Percentiles rank a stretch among this genome's conserved stretches.
Conservation (phyloP, 2,113 vertebrate genomes). For the Gobio gobio region DNA sequence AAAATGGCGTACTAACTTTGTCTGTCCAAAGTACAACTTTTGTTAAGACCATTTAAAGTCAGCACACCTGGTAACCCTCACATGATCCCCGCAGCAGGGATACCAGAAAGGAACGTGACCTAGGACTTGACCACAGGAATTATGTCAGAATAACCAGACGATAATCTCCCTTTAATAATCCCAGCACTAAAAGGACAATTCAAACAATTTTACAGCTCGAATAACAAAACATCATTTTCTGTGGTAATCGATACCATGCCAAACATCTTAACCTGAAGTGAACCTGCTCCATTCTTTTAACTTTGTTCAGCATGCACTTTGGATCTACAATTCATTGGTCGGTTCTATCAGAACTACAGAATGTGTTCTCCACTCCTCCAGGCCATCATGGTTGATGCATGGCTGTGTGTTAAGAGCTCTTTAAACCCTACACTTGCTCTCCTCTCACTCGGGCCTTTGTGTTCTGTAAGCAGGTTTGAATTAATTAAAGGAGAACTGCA, state of each 20-base stretch:
- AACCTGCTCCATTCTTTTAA: neutral
- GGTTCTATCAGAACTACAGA: conserved; percentile 20
- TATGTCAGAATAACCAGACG: neutral
- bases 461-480: conserved; percentile 55
- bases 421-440: conserved; percentile 53
- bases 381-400: conserved; percentile 48
- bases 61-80: neutral
- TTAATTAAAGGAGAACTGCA: conserved; percentile 56
- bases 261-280: neutral
- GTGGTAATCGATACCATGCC: neutral
- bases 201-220: neutral
- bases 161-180: neutral
- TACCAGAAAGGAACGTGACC: neutral
- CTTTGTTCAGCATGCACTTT: neutral
- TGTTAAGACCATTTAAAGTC: neutral
- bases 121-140: conserved; percentile 1
- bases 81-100: conserved; percentile 2
- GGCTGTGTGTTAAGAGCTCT: conserved; percentile 53
- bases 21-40: neutral
- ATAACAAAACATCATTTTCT: neutral
- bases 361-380: conserved; percentile 27
- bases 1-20: neutral
- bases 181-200: neutral
- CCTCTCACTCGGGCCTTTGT: conserved; percentile 54
- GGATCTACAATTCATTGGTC: neutral